Evolutionary conservation across 2,888 invertebrate genomes (phyloP), one percentile per base, ranked within the genome.

Genomic region (Lasioglossum morio): DNA sequence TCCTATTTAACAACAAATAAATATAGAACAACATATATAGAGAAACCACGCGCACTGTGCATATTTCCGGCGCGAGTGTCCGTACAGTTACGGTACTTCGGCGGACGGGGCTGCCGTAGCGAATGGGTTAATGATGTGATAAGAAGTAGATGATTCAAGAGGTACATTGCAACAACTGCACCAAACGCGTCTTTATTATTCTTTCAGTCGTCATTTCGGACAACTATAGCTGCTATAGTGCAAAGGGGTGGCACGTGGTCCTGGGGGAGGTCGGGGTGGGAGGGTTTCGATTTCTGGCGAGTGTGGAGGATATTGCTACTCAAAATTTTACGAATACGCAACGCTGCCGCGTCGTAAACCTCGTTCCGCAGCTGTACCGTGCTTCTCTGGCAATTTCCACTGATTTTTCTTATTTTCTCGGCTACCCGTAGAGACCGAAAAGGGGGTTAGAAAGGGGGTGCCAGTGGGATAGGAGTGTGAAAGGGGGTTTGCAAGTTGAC

Each of bases 281-380:
- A 53, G 23, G 23, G 53, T 80, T 84, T 84, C 80, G 80, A 85
- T 84, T 84, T 34, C 37, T 43, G 53, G 48, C 16, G 53, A 14
- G 53, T 19, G 4, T 30, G 14, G 53, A 79, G 14, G 46, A 81
- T 78, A 84, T 78, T 77, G 75, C 69, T 79, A 66, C 48, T 80
- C 12, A 85, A 85, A 80, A 85, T 85, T 85, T 85, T 30, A 85
- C 84, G 74, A 79, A 82, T 72, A 53, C 60, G 63, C 84, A 73
- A 63, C 46, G 78, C 53, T 34, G 43, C 37, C 5, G 46, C 53
- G 34, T 53, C 66, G 84, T 72, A 63, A 84, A 72, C 27, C 34
- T 34, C 16, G 34, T 40, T 34, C 70, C 23, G 40, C 72, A 30
- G 60, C 70, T 70, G 60, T 53, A 72, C 30, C 66, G 30, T 19